phyloP scores from a whole-genome alignment of 2,113 vertebrate genomes.

The Centropristis striata region DNA sequence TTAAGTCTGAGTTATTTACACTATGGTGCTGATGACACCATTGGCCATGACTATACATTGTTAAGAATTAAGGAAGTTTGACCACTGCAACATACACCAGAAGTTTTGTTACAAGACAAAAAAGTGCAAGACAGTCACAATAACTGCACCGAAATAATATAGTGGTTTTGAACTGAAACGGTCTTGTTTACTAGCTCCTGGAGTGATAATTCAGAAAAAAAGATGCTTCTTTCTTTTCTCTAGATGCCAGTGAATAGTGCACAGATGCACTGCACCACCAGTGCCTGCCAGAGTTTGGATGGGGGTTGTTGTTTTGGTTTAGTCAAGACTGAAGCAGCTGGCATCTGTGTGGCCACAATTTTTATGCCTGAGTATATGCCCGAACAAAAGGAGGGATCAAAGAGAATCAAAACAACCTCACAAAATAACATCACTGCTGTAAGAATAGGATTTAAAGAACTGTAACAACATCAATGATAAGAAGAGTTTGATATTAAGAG shows the following conservation, averaged over 20 bases:
- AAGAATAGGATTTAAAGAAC: not conserved
- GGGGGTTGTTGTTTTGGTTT: conserved; percentile 21
- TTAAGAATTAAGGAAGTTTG: not conserved
- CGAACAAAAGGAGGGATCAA: conserved; percentile 36
- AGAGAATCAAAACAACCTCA: conserved; percentile 36
- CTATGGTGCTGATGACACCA: not conserved
- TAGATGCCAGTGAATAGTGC: not conserved
- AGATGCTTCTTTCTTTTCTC: conserved; percentile 14
- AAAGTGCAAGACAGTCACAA: not conserved
- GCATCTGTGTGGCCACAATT: conserved; percentile 38
- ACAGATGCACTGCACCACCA: conserved; percentile 50
- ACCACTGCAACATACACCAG: not conserved
- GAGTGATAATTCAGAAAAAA: conserved; percentile 30
- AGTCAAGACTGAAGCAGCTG: conserved; percentile 36
- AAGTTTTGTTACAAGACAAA: not conserved
- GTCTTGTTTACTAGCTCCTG: not conserved
- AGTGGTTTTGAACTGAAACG: not conserved
- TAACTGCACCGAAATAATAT: not conserved
- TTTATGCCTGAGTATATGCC: conserved; percentile 25
- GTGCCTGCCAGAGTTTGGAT: conserved; percentile 19
- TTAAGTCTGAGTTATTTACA: not conserved
- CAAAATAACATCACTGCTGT: not conserved
- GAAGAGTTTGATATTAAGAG: conserved; percentile 17
- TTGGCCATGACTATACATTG: not conserved
- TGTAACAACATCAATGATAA: conserved; percentile 34